Conservation (phyloP, 2,797 vertebrate genomes). For the Corythornis leucogaster region DNA sequence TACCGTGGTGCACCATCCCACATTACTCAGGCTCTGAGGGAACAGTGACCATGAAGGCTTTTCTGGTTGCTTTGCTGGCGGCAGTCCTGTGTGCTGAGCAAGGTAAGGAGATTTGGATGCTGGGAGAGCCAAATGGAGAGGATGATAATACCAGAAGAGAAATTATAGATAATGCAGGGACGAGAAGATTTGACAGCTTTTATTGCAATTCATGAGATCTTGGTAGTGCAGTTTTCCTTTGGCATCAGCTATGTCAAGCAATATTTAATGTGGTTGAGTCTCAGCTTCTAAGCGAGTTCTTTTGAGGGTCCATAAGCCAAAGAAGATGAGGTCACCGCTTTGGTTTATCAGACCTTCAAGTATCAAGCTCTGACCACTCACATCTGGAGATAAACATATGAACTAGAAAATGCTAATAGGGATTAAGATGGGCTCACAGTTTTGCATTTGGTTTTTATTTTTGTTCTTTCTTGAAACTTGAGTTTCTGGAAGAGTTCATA, state of each 20-base stretch:
- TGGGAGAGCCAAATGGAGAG: neutral
- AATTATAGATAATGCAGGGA: neutral
- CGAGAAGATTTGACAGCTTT: neutral
- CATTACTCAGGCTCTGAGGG: neutral
- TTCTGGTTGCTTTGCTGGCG: constrained; percentile 40
- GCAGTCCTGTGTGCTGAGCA: constrained; percentile 37
- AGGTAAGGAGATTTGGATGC: constrained; percentile 37
- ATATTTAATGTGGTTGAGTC: neutral
- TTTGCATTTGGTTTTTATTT: neutral
- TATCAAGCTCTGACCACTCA: neutral
- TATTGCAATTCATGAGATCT: neutral
- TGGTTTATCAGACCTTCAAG: neutral
- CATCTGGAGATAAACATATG: neutral
- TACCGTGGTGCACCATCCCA: neutral
- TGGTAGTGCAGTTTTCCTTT: neutral
- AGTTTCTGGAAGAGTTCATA: neutral
- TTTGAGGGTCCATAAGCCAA: neutral
- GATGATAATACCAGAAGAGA: neutral
- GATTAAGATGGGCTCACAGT: neutral
- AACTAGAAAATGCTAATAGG: neutral
- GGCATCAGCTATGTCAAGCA: accelerated
- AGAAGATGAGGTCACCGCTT: neutral
- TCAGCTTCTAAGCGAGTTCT: neutral
- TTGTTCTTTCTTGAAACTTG: neutral
- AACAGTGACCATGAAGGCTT: constrained; percentile 43